phyloP scores from a whole-genome alignment of 2,888 invertebrate genomes.

The Hesperia comma region DNA sequence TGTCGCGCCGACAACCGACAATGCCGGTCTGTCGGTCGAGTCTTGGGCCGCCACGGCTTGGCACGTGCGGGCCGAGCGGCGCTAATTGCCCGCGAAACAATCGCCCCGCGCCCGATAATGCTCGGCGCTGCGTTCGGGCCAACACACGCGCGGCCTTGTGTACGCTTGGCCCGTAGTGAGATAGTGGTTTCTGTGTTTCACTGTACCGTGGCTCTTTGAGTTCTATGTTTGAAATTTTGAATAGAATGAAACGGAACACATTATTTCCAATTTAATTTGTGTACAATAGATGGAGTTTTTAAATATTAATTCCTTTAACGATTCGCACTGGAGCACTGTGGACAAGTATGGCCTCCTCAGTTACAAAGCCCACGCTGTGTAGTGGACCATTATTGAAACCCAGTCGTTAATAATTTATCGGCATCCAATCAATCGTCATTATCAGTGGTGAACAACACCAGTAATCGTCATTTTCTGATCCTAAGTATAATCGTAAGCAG shows the following conservation, averaged over 20 bases:
- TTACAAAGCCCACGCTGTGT: too few relatives aligned
- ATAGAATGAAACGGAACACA: not conserved
- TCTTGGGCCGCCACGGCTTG: conserved; percentile 51
- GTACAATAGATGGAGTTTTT: too few relatives aligned
- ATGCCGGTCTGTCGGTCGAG: conserved; percentile 47
- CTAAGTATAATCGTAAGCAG: too few relatives aligned
- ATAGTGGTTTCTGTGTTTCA: conserved; percentile 32
- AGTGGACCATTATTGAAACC: too few relatives aligned
- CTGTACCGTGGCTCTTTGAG: conserved; percentile 13
- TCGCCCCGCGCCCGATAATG: conserved; percentile 66
- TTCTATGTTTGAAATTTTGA: conserved; percentile 12
- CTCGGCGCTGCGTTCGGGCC: conserved; percentile 46
- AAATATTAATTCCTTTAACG: too few relatives aligned
- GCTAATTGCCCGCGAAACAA: conserved; percentile 83
- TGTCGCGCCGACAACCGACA: conserved; percentile 49
- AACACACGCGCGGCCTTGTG: conserved; percentile 53
- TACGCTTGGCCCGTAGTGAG: conserved; percentile 37
- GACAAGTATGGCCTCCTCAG: too few relatives aligned
- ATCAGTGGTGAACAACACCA: too few relatives aligned
- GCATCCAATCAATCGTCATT: too few relatives aligned
- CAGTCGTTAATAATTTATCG: too few relatives aligned
- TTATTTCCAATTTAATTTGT: too few relatives aligned
- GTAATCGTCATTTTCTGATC: too few relatives aligned
- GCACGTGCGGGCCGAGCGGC: conserved; percentile 64
- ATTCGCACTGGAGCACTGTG: too few relatives aligned